Conservation (phyloP, 1,140 invertebrate genomes). For the Dendroctonus ponderosae region DNA sequence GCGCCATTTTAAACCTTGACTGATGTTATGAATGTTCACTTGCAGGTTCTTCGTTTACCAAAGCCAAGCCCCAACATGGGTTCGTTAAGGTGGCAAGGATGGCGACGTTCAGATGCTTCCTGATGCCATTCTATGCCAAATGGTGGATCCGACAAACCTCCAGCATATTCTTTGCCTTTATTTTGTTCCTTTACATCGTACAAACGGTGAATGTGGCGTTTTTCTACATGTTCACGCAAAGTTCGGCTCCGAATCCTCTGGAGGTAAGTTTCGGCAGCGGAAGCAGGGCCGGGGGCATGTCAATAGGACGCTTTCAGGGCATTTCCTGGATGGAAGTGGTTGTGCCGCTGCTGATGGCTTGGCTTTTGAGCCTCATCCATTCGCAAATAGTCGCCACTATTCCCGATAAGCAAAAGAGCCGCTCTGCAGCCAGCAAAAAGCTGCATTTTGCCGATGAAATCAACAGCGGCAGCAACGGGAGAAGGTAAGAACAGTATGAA, state of each 20-base stretch:
- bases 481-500: background rate
- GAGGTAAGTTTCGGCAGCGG: too few relatives aligned
- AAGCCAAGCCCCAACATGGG: conserved; percentile 88
- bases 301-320: conserved; percentile 37
- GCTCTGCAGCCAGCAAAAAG: conserved; percentile 20
- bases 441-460: conserved; percentile 28
- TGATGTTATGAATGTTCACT: conserved; percentile 6
- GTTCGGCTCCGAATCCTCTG: too few relatives aligned
- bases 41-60: conserved; percentile 87
- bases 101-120: conserved; percentile 73
- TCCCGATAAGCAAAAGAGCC: conserved; percentile 35
- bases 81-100: conserved; percentile 77
- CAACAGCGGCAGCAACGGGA: background rate
- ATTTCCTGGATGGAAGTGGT: conserved; percentile 63
- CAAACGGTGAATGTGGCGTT: conserved; percentile 56
- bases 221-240: too few relatives aligned
- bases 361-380: conserved; percentile 81
- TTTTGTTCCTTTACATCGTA: conserved; percentile 39
- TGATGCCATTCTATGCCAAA: conserved; percentile 76
- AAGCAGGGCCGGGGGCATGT: background rate
- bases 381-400: conserved; percentile 86
- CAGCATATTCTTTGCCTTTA: conserved; percentile 65
- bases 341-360: conserved; percentile 77
- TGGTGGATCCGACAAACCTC: conserved; percentile 92
- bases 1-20: too few relatives aligned